Percentiles rank a stretch among this genome's conserved stretches.
Evolutionary conservation across 2,113 vertebrate species (phyloP).

Genomic region (Riparia riparia): DNA sequence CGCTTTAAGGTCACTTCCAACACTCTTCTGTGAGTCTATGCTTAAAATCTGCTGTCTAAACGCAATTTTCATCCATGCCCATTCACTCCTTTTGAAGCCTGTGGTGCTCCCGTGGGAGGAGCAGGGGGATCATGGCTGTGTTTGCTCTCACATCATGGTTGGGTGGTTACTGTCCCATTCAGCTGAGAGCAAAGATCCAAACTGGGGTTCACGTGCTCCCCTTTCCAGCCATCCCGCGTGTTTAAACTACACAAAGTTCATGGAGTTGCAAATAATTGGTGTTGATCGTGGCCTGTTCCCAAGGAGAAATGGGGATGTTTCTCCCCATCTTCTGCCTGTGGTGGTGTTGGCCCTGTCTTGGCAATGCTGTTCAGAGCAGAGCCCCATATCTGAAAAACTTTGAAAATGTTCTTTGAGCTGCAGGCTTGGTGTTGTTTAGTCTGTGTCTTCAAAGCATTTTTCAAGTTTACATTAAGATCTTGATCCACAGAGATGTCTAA

Average conservation of each 20-base stretch:
- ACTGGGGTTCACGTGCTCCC: neutral
- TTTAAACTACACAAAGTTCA: neutral
- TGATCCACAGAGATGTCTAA: neutral
- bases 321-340: neutral
- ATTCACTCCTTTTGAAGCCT: neutral
- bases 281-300: neutral
- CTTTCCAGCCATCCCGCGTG: rapidly evolving
- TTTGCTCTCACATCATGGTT: rapidly evolving
- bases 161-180: neutral
- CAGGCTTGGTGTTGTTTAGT: neutral
- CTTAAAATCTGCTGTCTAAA: neutral
- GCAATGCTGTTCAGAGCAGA: neutral
- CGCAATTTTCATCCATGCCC: neutral
- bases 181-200: neutral
- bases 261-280: neutral
- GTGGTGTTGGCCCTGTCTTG: neutral
- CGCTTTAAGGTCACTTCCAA: neutral
- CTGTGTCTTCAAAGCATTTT: neutral
- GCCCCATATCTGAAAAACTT: neutral
- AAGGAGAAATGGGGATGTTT: neutral
- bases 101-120: neutral
- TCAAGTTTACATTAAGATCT: neutral
- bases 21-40: neutral
- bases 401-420: neutral
- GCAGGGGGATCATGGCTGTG: neutral